Conservation (phyloP, 2,797 vertebrate genomes). For the Alectoris magna region DNA sequence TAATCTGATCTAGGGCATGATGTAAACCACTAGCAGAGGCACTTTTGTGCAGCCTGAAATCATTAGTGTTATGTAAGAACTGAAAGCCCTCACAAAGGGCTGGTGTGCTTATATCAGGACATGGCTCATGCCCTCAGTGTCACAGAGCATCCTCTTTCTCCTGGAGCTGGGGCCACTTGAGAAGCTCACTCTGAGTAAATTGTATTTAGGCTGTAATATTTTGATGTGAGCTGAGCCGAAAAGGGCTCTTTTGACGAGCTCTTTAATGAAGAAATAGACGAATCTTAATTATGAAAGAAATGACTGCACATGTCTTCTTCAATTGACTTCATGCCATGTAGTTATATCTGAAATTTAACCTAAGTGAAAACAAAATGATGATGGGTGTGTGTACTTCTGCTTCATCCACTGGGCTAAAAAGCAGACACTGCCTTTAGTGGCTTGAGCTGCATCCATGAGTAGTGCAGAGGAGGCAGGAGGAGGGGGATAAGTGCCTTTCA, state of each 20-base stretch:
- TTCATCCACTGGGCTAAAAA: neutral
- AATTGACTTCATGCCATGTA: neutral
- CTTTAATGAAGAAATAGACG: neutral
- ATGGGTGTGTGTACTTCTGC: neutral
- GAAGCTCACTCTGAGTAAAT: neutral
- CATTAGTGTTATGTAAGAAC: slow-evolving; percentile 52
- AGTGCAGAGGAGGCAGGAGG: neutral
- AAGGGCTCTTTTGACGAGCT: neutral
- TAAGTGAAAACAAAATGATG: neutral
- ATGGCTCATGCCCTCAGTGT: neutral
- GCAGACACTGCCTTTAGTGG: neutral
- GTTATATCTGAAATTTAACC: neutral
- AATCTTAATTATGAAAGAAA: neutral
- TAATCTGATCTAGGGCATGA: slow-evolving; percentile 51
- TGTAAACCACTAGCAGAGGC: slow-evolving; percentile 6
- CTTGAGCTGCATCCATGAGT: neutral
- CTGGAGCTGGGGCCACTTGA: neutral
- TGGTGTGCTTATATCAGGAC: neutral
- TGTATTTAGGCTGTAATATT: neutral
- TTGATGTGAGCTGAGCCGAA: neutral
- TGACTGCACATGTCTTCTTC: neutral
- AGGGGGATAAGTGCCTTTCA: neutral
- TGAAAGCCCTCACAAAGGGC: neutral
- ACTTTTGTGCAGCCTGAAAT: neutral
- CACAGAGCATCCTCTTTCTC: neutral